These are phyloP conservation scores for Oedothorax gibbosus DNA, from an alignment of 1,140 invertebrate genomes.

Conservation along the genomic window DNA sequence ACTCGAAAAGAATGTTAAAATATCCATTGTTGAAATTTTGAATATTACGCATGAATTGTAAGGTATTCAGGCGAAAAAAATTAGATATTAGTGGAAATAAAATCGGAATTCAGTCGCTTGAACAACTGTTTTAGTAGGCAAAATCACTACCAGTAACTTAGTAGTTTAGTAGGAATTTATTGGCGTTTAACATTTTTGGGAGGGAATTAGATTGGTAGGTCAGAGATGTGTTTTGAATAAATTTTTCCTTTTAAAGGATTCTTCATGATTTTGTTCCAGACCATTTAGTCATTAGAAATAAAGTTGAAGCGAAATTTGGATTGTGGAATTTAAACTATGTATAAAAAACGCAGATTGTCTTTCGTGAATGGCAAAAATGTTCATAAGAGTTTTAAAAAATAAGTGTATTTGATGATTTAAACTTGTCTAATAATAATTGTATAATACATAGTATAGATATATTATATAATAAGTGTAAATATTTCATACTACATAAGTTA, in stretches of 20 bases:
- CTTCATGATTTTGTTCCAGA: background rate
- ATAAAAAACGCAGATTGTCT: too few relatives aligned
- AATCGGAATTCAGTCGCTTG: slow-evolving; percentile 7
- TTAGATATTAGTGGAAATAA: slow-evolving; percentile 18
- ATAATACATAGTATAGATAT: too few relatives aligned
- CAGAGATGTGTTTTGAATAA: background rate
- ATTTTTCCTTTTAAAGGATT: background rate
- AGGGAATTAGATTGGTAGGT: slow-evolving; percentile 4
- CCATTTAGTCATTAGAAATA: too few relatives aligned
- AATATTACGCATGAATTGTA: slow-evolving; percentile 28
- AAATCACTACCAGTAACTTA: background rate
- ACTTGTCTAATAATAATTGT: too few relatives aligned
- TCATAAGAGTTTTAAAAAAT: too few relatives aligned
- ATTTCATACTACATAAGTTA: too few relatives aligned
- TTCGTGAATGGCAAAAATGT: too few relatives aligned
- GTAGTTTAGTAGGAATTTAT: slow-evolving; percentile 16
- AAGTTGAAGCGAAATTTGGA: too few relatives aligned
- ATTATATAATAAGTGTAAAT: too few relatives aligned
- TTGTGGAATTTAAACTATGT: too few relatives aligned
- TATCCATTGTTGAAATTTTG: slow-evolving; percentile 35
- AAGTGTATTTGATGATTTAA: too few relatives aligned
- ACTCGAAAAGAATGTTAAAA: slow-evolving; percentile 37
- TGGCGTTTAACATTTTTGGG: slow-evolving; percentile 26
- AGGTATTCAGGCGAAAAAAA: slow-evolving; percentile 19
- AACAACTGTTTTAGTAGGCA: slow-evolving; percentile 25